A percentile compares a stretch with the other conserved stretches of the same genome.
Conservation (phyloP, 2,888 invertebrate species). For the Tromatobia lineatoria region DNA sequence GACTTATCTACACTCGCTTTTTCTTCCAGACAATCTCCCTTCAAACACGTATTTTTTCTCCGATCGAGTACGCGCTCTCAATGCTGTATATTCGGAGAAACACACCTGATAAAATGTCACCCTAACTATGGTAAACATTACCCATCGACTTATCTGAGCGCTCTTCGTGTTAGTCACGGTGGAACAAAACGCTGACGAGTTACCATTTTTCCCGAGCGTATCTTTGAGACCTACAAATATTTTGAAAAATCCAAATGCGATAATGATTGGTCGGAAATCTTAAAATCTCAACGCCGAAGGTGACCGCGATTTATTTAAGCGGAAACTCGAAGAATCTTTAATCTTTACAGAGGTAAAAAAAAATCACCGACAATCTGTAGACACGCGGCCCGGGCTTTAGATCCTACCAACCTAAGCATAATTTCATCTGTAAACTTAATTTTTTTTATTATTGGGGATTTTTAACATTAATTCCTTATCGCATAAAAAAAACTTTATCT, state of each 20-base stretch:
- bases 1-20: slow-evolving; percentile 3
- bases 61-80: slow-evolving; percentile 28
- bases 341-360: too few relatives aligned
- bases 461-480: too few relatives aligned
- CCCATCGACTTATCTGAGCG: slow-evolving; percentile 25
- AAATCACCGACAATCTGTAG: too few relatives aligned
- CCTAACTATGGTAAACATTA: slow-evolving; percentile 34
- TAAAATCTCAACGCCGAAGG: too few relatives aligned
- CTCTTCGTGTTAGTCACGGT: slow-evolving; percentile 17
- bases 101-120: slow-evolving; percentile 46
- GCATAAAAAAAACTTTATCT: too few relatives aligned
- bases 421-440: too few relatives aligned
- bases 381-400: too few relatives aligned
- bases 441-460: too few relatives aligned
- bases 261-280: not conserved
- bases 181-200: not conserved
- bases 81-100: slow-evolving; percentile 39
- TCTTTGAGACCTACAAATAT: not conserved
- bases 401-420: too few relatives aligned
- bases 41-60: slow-evolving; percentile 46
- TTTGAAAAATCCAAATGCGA: not conserved
- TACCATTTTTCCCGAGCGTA: not conserved
- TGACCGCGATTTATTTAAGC: too few relatives aligned
- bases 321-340: too few relatives aligned
- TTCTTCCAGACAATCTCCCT: slow-evolving; percentile 28